A percentile compares a stretch with the other conserved stretches of the same genome.
phyloP scores from a whole-genome alignment of 1,140 invertebrate genomes.

The Asbolus verrucosus region DNA sequence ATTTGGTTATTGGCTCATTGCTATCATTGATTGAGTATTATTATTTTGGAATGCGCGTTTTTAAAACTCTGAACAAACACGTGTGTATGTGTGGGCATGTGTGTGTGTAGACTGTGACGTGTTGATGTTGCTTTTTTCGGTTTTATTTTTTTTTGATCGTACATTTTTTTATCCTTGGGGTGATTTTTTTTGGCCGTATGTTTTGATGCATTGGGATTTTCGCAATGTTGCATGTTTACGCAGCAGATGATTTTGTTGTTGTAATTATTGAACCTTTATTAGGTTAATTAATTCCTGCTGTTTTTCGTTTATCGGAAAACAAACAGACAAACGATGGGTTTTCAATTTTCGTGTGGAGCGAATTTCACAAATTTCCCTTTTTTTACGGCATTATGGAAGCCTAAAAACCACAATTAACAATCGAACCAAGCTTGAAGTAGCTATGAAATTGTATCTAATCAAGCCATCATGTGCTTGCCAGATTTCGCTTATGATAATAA shows the following conservation, averaged over 20 bases:
- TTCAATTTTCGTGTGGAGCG: constrained; percentile 21
- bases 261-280: constrained; percentile 50
- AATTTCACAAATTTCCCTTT: constrained; percentile 12
- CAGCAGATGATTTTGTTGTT: constrained; percentile 52
- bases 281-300: constrained; percentile 53
- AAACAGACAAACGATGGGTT: constrained; percentile 38
- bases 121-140: constrained; percentile 55
- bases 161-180: constrained; percentile 10
- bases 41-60: constrained; percentile 67
- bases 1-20: constrained; percentile 67
- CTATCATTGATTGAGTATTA: constrained; percentile 67
- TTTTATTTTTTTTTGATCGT: constrained; percentile 51
- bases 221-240: constrained; percentile 46
- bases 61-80: constrained; percentile 66
- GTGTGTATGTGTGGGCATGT: constrained; percentile 54
- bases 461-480: no score
- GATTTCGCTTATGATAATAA: no score
- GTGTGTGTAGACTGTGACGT: constrained; percentile 56
- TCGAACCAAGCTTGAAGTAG: no score
- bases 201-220: constrained; percentile 49
- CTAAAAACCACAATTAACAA: no score
- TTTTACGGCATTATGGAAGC: no score
- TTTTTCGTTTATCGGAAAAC: constrained; percentile 39
- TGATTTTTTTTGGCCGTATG: constrained; percentile 45
- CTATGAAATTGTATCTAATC: no score